Percentiles rank a stretch among this genome's conserved stretches.
Evolutionary conservation across 1,140 invertebrate genomes (phyloP).

Genomic region (Euura lappo): DNA sequence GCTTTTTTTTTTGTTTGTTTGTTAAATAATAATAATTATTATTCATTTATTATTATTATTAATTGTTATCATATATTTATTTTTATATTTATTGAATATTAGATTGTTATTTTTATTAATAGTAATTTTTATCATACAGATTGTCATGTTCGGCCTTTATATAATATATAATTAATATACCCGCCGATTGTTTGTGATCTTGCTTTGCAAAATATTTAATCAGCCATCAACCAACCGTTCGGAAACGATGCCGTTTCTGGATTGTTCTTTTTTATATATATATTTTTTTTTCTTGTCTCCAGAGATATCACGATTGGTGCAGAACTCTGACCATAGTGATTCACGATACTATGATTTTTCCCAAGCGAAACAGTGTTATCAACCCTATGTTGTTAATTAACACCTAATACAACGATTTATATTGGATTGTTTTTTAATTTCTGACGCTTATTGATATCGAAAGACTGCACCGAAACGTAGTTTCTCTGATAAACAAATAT

Average conservation of each 20-base stretch:
- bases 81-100: slow-evolving; percentile 20
- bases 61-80: slow-evolving; percentile 32
- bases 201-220: slow-evolving; percentile 8
- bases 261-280: not conserved
- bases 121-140: slow-evolving; percentile 46
- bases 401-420: too few relatives aligned
- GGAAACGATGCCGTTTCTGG: not conserved
- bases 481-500: too few relatives aligned
- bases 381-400: too few relatives aligned
- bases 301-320: too few relatives aligned
- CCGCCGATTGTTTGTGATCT: slow-evolving; percentile 17
- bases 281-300: too few relatives aligned
- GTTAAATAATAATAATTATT: slow-evolving; percentile 26
- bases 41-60: slow-evolving; percentile 29
- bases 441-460: too few relatives aligned
- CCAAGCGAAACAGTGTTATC: too few relatives aligned
- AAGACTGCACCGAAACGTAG: too few relatives aligned
- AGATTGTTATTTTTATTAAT: slow-evolving; percentile 35
- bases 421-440: too few relatives aligned
- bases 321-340: too few relatives aligned
- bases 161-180: not conserved
- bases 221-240: not conserved
- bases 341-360: too few relatives aligned
- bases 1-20: slow-evolving; percentile 28
- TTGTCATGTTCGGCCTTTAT: slow-evolving; percentile 50